Conservation (phyloP, 1,140 invertebrate genomes). For the Hycleus phaleratus region DNA sequence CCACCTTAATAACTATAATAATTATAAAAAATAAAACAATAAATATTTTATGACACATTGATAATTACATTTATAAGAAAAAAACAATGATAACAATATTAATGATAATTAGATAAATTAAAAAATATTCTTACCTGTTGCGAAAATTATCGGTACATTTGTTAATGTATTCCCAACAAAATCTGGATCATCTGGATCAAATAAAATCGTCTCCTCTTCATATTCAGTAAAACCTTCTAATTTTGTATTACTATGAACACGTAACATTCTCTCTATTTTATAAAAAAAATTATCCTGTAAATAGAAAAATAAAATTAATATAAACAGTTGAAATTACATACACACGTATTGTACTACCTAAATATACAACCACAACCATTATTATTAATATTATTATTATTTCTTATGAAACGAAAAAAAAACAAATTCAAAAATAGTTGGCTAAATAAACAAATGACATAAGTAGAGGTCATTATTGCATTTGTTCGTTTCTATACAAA, state of each 20-base stretch:
- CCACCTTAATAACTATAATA: no score
- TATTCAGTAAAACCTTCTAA: constrained; percentile 33
- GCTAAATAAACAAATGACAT: no score
- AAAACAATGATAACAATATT: no score
- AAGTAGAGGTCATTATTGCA: constrained; percentile 1
- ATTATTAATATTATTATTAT: neutral
- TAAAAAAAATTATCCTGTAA: neutral
- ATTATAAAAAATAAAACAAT: no score
- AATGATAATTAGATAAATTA: no score
- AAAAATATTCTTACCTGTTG: no score
- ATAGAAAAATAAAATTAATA: neutral
- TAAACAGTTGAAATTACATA: no score
- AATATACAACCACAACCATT: no score
- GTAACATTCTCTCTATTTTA: constrained; percentile 27
- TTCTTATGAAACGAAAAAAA: neutral
- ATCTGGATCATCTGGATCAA: constrained; percentile 36
- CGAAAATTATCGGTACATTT: constrained; percentile 11
- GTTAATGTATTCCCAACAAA: constrained; percentile 19
- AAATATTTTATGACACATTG: no score
- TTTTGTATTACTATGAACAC: constrained; percentile 32
- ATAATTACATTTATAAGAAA: no score
- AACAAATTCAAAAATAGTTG: neutral
- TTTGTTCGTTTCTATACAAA: neutral
- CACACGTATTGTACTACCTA: no score
- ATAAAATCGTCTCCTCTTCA: constrained; percentile 33